phyloP scores from a whole-genome alignment of 2,888 invertebrate genomes.

The Nemoura dubitans region DNA sequence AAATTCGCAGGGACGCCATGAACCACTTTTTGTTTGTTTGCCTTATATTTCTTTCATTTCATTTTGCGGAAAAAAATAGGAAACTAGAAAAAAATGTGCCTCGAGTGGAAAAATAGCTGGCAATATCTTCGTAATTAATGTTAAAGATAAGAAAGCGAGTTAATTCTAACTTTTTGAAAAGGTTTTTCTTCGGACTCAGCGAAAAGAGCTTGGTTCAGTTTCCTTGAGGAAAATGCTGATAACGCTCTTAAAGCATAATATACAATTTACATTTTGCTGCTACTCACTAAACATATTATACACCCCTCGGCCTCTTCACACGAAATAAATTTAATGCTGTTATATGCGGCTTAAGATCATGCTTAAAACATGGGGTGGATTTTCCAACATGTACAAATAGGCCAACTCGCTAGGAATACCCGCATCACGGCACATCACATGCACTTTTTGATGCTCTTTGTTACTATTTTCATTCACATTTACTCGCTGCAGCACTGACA shows the following conservation, averaged over 20 bases:
- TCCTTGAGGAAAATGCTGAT: conserved; percentile 27
- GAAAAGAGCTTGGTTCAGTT: conserved; percentile 8
- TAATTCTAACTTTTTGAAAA: conserved; percentile 42
- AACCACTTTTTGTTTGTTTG: conserved; percentile 30
- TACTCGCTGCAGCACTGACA: background rate
- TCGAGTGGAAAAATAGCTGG: conserved; percentile 31
- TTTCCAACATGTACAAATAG: background rate
- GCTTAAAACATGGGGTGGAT: background rate
- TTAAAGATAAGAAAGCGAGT: conserved; percentile 42
- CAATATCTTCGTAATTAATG: conserved; percentile 44
- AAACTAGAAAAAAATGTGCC: conserved; percentile 9
- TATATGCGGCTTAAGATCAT: background rate
- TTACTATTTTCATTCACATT: background rate
- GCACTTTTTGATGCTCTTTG: background rate
- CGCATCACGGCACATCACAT: too few species aligned
- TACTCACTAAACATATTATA: background rate
- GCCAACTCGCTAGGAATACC: background rate
- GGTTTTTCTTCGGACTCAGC: conserved; percentile 22
- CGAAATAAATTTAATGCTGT: background rate
- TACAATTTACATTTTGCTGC: conserved; percentile 32
- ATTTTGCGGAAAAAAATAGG: conserved; percentile 21
- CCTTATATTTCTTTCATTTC: conserved; percentile 26
- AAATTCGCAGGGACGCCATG: background rate
- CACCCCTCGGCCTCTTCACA: background rate
- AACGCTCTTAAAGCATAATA: conserved; percentile 30